Evolutionary conservation across 2,888 invertebrate genomes (phyloP), one percentile per base, ranked within the genome.

Genomic region (Caenorhabditis auriculariae): DNA sequence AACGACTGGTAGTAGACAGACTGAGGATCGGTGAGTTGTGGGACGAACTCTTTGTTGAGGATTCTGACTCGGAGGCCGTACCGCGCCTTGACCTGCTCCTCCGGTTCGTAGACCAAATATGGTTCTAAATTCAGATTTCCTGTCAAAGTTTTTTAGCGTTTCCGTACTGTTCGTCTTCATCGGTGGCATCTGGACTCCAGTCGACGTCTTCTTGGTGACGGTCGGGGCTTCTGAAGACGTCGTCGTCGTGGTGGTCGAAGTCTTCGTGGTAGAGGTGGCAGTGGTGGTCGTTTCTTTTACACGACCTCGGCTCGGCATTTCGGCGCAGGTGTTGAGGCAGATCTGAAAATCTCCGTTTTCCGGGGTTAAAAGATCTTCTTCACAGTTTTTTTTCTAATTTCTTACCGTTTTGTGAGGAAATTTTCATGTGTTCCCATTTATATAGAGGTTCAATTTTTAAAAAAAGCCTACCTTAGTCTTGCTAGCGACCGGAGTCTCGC

Each of bases 401-500:
- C n/a, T n/a, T n/a, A n/a, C n/a, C n/a, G n/a, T n/a, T n/a, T n/a
- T n/a, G n/a, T n/a, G n/a, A n/a, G n/a, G n/a, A n/a, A n/a, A n/a
- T n/a, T n/a, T n/a, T n/a, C n/a, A n/a, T n/a, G n/a, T n/a, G n/a
- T n/a, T n/a, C n/a, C n/a, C n/a, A n/a, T n/a, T n/a, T n/a, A n/a
- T n/a, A n/a, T n/a, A n/a, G n/a, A n/a, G n/a, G n/a, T n/a, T n/a
- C n/a, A n/a, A n/a, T n/a, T n/a, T n/a, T n/a, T n/a, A n/a, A n/a
- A 45, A 21, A 7, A 15, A 27, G 21, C 55, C 41, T 44, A 76
- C 71, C 61, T 66, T 64, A 2, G 56, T 60, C 26, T 54, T 32
- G 46, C 71, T 71, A 26, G 49, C 55, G 29, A 71, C 48, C 19
- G 78, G 78, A 1, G 75, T 77, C 43, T 66, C 64, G 17, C 60